Base-by-base conservation (phyloP, 2,113 vertebrate species). In the Mugil cephalus region DNA sequence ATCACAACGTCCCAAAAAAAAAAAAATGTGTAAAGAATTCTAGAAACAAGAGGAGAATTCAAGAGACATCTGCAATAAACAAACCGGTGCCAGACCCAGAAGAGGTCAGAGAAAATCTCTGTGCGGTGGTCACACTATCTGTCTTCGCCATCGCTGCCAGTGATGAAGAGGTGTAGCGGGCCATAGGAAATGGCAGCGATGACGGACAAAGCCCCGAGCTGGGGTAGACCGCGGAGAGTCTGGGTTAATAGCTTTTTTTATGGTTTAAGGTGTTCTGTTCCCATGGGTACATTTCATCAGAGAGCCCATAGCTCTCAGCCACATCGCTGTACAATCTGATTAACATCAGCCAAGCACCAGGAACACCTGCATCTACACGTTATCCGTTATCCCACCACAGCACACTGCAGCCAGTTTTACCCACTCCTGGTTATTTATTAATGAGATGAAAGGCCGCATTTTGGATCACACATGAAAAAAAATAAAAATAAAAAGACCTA, bases 241-340 rank as follows among this genome's bases (percentile, higher is more conserved):
- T 21, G 34, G 53, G 55, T 55, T 80, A 83, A 77, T 53, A 21
- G 74, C 24, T 55, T 82, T 64, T 69, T 64, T 60, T 65, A 50
- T 67, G 77, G 60, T 56, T 47, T 69, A 21, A 71, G 56, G 52
- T 19, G 50, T 5, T 58, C 6, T 36, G 69, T 77, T 74, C 46
- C 64, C 54, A 53, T 45, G 50, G 67, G 62, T 43, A 74, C 48
- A 35, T 46, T 55, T 67, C 40, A 53, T 77, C 51, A 55, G 45
- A 40, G 47, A 67, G 30, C 12, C 46, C 48, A 58, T 12, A 59
- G 39, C 62, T 77, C 51, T 68, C 30, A 40, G n/a, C 52, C 47
- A 58, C n/a, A 73, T 62, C 19, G 48, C n/a, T 15, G 34, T 15
- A 1, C 38, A 39, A 62, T 63, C 43, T 30, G 38, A 69, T 74